A percentile compares a stretch with the other conserved stretches of the same genome.
These are phyloP conservation scores for Tetrax tetrax DNA, from an alignment of 2,113 vertebrate species.

Conservation along the genomic window DNA sequence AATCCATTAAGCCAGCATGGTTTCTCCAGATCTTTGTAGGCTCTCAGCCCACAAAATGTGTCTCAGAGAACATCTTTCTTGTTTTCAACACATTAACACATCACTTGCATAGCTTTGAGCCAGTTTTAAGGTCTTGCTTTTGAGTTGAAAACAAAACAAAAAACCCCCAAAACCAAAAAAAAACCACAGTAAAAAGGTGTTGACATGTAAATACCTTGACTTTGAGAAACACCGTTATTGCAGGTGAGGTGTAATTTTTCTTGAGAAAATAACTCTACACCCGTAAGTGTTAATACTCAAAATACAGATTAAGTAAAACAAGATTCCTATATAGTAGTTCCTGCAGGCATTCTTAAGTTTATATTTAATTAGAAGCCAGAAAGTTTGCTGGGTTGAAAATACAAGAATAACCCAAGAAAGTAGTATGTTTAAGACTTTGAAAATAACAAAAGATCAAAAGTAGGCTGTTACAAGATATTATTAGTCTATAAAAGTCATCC, in stretches of 20 bases:
- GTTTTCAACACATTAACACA: not conserved
- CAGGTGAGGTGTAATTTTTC: not conserved
- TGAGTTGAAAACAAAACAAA: not conserved
- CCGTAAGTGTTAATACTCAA: not conserved
- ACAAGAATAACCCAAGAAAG: not conserved
- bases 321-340: not conserved
- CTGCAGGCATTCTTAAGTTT: not conserved
- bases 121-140: not conserved
- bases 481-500: constrained; percentile 36
- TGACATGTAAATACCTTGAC: not conserved
- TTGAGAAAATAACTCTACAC: not conserved
- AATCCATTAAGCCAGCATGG: not conserved
- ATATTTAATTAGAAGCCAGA: constrained; percentile 15
- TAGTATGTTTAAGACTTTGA: not conserved
- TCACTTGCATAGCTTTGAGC: not conserved
- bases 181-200: not conserved
- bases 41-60: not conserved
- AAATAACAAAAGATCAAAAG: constrained; percentile 55
- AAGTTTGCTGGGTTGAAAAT: not conserved
- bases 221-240: not conserved
- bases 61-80: not conserved
- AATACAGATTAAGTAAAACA: not conserved
- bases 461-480: constrained; percentile 30
- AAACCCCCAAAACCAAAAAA: no score
- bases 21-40: not conserved